Evolutionary conservation across 2,113 vertebrate genomes (phyloP).

Genomic region (Edolisoma coerulescens): DNA sequence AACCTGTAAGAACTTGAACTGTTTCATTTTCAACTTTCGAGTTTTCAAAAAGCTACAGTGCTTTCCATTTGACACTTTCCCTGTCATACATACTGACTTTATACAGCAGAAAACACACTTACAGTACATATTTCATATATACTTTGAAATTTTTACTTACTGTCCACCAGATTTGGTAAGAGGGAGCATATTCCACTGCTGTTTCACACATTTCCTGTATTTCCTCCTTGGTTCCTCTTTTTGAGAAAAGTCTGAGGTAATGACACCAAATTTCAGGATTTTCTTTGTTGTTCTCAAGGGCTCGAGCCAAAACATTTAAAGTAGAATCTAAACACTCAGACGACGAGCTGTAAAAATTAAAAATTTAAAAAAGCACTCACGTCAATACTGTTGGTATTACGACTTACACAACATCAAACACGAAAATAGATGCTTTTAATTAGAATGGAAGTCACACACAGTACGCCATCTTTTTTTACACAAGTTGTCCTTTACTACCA

Average conservation of each 20-base stretch:
- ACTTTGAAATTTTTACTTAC: conserved; percentile 72
- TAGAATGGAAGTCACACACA: not conserved
- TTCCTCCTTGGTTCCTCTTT: conserved; percentile 86
- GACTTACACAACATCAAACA: not conserved
- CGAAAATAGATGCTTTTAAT: not conserved
- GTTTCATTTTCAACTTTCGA: not conserved
- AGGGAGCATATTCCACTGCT: conserved; percentile 91
- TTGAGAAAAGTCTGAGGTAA: conserved; percentile 91
- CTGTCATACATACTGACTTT: not conserved
- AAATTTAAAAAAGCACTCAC: not conserved
- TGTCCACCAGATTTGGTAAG: conserved; percentile 89
- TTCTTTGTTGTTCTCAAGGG: conserved; percentile 91
- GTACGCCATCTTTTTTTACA: not conserved
- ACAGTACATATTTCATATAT: not conserved
- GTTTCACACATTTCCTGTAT: conserved; percentile 98
- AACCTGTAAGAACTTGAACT: not conserved
- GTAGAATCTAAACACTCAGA: conserved; percentile 90
- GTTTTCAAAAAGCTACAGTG: not conserved
- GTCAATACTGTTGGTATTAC: not conserved
- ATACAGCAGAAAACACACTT: not conserved
- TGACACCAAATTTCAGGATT: conserved; percentile 96
- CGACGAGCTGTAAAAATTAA: conserved; percentile 66
- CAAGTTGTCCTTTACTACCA: not conserved
- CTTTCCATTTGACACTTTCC: not conserved
- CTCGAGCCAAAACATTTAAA: conserved; percentile 92